These are phyloP conservation scores for Calypte anna DNA, from an alignment of 2,113 vertebrate species.

Conservation along the genomic window DNA sequence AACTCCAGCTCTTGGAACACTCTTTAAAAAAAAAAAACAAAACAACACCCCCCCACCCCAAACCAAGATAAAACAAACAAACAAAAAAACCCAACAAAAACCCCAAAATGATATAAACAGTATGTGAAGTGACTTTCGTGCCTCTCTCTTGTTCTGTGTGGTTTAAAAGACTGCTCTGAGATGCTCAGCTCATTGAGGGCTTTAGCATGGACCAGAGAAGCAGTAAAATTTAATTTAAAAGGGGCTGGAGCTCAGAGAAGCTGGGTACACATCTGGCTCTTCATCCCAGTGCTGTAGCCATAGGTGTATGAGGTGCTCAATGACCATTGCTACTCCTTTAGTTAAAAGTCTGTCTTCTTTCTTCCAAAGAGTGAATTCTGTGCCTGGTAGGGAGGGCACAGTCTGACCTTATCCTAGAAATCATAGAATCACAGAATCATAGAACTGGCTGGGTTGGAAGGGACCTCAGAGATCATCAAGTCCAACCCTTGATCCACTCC, in stretches of 20 bases:
- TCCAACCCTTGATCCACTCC: too few species aligned
- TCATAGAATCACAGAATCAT: too few species aligned
- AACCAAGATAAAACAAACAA: too few species aligned
- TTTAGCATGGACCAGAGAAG: neutral
- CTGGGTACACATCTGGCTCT: neutral
- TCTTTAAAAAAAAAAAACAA: neutral
- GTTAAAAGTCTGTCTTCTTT: neutral
- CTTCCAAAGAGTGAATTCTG: neutral
- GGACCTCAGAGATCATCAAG: too few species aligned
- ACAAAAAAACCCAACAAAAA: neutral
- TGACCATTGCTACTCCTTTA: neutral
- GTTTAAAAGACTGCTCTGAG: neutral
- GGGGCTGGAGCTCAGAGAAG: neutral
- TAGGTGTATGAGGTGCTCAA: neutral
- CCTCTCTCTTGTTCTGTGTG: neutral
- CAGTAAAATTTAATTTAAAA: neutral
- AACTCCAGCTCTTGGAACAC: neutral
- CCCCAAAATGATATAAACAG: neutral
- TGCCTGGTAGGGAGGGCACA: neutral
- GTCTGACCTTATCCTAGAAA: neutral
- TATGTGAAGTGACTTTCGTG: neutral
- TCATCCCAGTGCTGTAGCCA: neutral
- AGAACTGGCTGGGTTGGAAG: too few species aligned
- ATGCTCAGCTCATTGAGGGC: neutral
- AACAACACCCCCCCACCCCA: too few species aligned